Conservation (phyloP, 2,888 invertebrate genomes). For the Amphimallon solstitiale region DNA sequence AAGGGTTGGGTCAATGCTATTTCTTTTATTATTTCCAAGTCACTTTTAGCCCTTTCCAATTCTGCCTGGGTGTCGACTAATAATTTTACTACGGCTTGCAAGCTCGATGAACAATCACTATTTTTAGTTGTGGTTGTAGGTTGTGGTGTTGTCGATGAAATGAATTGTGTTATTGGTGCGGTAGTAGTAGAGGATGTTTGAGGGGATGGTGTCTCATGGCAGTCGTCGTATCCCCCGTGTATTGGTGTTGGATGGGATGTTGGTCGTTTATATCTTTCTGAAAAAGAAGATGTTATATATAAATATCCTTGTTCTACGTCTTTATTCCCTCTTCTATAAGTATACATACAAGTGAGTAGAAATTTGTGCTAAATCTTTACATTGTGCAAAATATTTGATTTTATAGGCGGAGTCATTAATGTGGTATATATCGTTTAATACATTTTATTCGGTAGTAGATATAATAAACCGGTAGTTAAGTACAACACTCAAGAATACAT, state of each 20-base stretch:
- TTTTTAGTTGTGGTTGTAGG: background rate
- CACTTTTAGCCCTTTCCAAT: constrained; percentile 4
- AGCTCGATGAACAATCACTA: background rate
- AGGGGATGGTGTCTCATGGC: background rate
- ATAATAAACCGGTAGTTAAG: too few relatives aligned
- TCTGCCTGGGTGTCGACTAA: constrained; percentile 23
- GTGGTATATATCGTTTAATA: too few relatives aligned
- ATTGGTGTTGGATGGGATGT: too few relatives aligned
- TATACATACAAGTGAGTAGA: too few relatives aligned
- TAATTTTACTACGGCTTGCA: background rate
- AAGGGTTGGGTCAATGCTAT: constrained; percentile 27
- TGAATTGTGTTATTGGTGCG: background rate
- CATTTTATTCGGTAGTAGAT: too few relatives aligned
- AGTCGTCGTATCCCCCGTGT: background rate
- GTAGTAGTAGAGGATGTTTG: background rate
- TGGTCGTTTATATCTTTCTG: background rate
- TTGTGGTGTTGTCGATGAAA: background rate
- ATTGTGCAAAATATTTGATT: too few relatives aligned
- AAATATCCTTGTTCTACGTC: too few relatives aligned
- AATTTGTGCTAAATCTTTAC: too few relatives aligned
- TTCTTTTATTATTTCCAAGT: constrained; percentile 25
- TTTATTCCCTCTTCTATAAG: too few relatives aligned
- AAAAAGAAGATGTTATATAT: background rate
- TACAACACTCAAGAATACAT: too few relatives aligned
- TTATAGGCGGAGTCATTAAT: too few relatives aligned